Conservation (phyloP, 1,140 invertebrate genomes). For the Potamilus streckersoni region DNA sequence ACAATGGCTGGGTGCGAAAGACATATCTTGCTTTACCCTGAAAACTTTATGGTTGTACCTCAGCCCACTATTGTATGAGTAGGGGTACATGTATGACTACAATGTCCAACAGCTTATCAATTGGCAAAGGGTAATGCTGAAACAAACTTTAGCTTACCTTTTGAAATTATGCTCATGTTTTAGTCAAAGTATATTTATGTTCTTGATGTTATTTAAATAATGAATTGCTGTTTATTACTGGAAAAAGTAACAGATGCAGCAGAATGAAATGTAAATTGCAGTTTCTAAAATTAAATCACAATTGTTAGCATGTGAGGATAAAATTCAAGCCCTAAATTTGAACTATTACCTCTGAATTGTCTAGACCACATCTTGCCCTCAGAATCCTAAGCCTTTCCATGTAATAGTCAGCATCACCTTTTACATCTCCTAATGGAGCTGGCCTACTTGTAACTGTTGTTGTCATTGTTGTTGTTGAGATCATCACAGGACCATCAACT, state of each 20-base stretch:
- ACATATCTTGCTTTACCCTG: too few species aligned
- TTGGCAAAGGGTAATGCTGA: background rate
- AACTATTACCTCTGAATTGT: conserved; percentile 36
- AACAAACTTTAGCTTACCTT: background rate
- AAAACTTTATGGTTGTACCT: too few species aligned
- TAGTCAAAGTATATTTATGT: background rate
- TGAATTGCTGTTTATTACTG: background rate
- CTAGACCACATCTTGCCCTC: conserved; percentile 59
- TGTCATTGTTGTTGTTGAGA: too few species aligned
- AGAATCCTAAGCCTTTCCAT: conserved; percentile 55
- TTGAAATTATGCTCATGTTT: background rate
- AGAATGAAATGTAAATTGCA: background rate
- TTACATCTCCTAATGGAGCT: too few species aligned
- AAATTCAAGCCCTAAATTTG: background rate
- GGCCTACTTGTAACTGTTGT: too few species aligned
- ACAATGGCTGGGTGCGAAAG: too few species aligned
- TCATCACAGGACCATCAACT: too few species aligned
- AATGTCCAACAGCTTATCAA: background rate
- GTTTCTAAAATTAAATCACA: conserved; percentile 1
- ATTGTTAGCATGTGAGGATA: background rate
- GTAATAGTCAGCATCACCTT: conserved; percentile 43
- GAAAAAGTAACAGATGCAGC: too few species aligned
- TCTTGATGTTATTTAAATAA: background rate
- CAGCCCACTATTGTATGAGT: too few species aligned
- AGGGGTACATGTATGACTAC: background rate